Base-by-base conservation (phyloP, 1,140 invertebrate genomes). In the Psilanteris sp. region DNA sequence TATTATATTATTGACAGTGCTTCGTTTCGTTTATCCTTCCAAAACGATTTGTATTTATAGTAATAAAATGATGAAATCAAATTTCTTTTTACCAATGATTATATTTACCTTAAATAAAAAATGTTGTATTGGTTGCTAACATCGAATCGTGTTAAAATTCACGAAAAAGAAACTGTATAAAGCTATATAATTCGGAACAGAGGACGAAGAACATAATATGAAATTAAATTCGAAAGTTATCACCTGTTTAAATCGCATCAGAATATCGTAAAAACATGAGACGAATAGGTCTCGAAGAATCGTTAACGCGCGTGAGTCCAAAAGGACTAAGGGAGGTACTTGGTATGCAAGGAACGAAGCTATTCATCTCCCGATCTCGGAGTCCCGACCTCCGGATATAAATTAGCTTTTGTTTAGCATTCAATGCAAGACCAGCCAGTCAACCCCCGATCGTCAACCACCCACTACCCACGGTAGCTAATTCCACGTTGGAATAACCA, bases 321-420 rank as follows among this genome's bases (percentile, higher is more conserved):
- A 46, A 39, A 43, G 74, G 74, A 72, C 64, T 37, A 24, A 24
- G 44, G 66, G 24, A 37, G 22, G 50, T 64, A 84, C 76, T 88
- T 88, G 83, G 85, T 88, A 88, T 88, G 87, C 87, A 87, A 87
- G 82, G 76, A 83, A 82, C 78, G 74, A 50, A 81, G 79, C 85
- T 83, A 88, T 88, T 88, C 87, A 88, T 88, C 85, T 87, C 82
- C 77, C 85, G 87, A 87, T 87, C 85, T 88, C 85, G 78, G 76
- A 82, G 83, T 81, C 79, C 78, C 85, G 80, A 85, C 83, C 84
- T 85, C 80, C 80, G 83, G 86, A 87, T 88, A 88, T 88, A 88
- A 88, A 88, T 88, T 88, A 88, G 83, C 87, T 88, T 88, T 88
- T 88, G 86, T 88, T 87, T 88, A 88, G 87, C 86, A 88, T 88